These are phyloP conservation scores for Mobula hypostoma DNA, from an alignment of 2,113 vertebrate species.

Conservation along the genomic window DNA sequence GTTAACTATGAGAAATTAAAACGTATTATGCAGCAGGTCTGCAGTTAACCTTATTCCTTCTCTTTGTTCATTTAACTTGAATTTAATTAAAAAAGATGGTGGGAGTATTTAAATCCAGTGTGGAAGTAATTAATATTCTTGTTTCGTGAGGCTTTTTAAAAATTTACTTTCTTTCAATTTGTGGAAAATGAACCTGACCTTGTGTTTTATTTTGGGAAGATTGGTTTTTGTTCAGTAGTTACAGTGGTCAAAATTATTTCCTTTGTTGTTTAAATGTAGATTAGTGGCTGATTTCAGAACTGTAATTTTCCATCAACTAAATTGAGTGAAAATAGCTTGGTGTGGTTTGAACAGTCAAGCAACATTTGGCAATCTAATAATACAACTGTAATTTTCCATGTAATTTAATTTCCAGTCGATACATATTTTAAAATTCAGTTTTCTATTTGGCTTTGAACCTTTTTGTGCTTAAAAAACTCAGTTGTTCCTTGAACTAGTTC, in stretches of 20 bases:
- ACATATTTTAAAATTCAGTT: background rate
- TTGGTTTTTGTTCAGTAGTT: background rate
- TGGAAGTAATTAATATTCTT: background rate
- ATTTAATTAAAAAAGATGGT: background rate
- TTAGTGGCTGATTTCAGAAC: constrained; percentile 4
- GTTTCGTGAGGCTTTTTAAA: background rate
- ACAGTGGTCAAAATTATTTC: background rate
- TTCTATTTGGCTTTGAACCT: background rate
- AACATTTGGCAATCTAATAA: background rate
- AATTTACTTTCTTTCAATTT: background rate
- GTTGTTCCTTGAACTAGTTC: background rate
- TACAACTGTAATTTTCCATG: background rate
- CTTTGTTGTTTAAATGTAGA: too few species aligned
- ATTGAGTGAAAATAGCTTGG: background rate
- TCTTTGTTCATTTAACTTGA: background rate
- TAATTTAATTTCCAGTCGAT: background rate
- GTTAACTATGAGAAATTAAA: background rate
- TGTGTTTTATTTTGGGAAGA: background rate
- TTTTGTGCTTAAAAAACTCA: background rate
- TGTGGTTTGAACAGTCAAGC: background rate
- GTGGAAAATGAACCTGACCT: background rate
- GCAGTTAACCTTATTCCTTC: background rate
- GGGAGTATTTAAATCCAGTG: background rate
- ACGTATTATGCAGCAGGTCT: background rate
- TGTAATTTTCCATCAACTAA: background rate